Conservation (phyloP, 2,113 vertebrate genomes). For the Tragelaphus scriptus region DNA sequence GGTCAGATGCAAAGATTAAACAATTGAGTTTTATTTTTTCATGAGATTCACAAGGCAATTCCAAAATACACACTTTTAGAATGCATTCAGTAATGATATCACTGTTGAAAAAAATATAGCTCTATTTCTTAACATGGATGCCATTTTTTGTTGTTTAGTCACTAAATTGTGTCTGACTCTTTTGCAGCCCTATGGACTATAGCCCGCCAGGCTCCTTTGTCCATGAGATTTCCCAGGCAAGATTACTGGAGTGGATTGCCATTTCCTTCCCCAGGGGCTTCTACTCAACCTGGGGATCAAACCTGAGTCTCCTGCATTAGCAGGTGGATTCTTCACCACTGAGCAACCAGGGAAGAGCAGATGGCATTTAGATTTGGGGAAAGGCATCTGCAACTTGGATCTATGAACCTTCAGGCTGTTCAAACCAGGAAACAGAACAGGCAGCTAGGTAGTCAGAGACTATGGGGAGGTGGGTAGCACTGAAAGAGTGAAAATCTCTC, state of each 20-base stretch:
- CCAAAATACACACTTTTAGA: constrained; percentile 21
- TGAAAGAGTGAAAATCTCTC: neutral
- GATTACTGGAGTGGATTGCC: neutral
- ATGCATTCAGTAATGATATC: neutral
- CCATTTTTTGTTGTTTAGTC: neutral
- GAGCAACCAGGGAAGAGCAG: neutral
- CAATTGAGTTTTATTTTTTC: neutral
- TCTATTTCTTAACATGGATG: neutral
- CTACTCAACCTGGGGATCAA: neutral
- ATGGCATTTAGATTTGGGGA: neutral
- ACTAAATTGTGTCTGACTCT: neutral
- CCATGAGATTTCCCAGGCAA: neutral
- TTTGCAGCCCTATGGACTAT: neutral
- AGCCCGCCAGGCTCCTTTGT: neutral
- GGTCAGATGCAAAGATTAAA: neutral
- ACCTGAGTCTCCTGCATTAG: neutral
- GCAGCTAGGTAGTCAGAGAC: neutral
- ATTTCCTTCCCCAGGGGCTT: neutral
- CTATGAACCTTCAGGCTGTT: neutral
- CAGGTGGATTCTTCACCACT: neutral
- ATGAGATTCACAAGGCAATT: neutral
- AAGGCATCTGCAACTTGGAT: neutral
- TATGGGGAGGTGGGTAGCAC: neutral
- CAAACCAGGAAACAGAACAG: neutral
- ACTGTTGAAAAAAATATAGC: neutral